Evolutionary conservation across 2,888 invertebrate genomes (phyloP), one percentile per base, ranked within the genome.

Genomic region (Julus scanicus): DNA sequence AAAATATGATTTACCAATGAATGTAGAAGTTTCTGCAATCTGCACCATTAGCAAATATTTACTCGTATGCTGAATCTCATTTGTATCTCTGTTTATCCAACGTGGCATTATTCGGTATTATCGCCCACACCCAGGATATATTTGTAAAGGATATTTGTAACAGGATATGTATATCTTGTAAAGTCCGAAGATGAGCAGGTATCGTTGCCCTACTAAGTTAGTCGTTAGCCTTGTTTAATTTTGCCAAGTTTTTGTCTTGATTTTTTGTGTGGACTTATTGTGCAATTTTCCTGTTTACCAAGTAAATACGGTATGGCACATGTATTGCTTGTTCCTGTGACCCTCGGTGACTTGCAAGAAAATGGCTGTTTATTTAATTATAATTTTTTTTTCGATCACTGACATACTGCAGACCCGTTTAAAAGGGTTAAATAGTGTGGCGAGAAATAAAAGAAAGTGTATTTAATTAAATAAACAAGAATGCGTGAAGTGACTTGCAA

Each of bases 401-500:
- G 80, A 80, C 80, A 80, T 37, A 80, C 80, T 80, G 71, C 29
- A 71, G 29, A 29, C 20, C 37, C 37, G 29, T 37, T 80, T 37
- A 63, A n/a, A 8, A 6, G 29, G 53, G 53, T 11, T 53, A 80
- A 80, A 80, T 80, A 80, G 37, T 13, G 80, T 80, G 37, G 20
- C 37, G 13, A 2, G 29, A 80, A 37, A 37, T 80, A 37, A 37
- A 80, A 80, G 37, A 80, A 80, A 80, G 80, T 37, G 37, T 29
- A 80, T 80, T 80, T 80, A 80, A 80, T 80, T 80, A 80, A 80
- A 80, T 80, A 80, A 80, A 80, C 80, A 80, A 37, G 80, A 13
- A 80, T 29, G 37, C 80, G 80, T 80, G 80, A 80, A 80, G 37
- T 80, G 80, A 80, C 80, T 80, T 80, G 80, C 80, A 80, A 80